Base-by-base conservation (phyloP, 23 tunicate genomes). In the Pegea sp. region DNA sequence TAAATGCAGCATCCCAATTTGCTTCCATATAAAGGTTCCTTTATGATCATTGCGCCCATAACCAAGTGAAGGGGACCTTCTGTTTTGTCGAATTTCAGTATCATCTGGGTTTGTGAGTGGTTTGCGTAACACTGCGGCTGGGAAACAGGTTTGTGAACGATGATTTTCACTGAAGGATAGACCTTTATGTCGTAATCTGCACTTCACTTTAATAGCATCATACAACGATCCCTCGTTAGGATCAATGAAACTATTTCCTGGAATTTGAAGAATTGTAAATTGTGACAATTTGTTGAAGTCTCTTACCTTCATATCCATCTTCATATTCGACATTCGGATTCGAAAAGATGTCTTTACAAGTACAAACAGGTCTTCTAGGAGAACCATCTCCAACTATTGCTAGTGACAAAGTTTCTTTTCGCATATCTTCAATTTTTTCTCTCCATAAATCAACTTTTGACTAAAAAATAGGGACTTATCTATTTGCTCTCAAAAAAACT, bases 81-180 rank as follows among this genome's bases (percentile, higher is more conserved):
- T 38, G 11, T 38, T 38, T n/a, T n/a, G n/a, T n/a, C n/a, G n/a
- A n/a, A n/a, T n/a, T n/a, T n/a, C n/a, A n/a, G n/a, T n/a, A n/a
- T n/a, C n/a, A n/a, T n/a, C n/a, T n/a, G n/a, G n/a, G 13, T 11
- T 8, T 8, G 46, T 38, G 11, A 8, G 11, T 11, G 11, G 11
- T 38, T 38, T 38, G 13, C 11, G 46, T 38, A 38, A 38, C 46
- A 38, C 46, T 38, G 11, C 46, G 46, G 46, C 46, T 8, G 46
- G 46, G 16, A 38, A 38, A 16, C 46, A 38, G 16, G 46, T 38
- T 38, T 38, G 46, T 38, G 46, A 8, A 11, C 46, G 11, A 11
- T 38, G 46, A 16, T 38, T 38, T n/a, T n/a, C n/a, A n/a, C n/a
- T n/a, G n/a, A n/a, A n/a, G n/a, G n/a, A n/a, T n/a, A n/a, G n/a